phyloP scores from a whole-genome alignment of 1,140 invertebrate species.

The Glossosoma conforme region DNA sequence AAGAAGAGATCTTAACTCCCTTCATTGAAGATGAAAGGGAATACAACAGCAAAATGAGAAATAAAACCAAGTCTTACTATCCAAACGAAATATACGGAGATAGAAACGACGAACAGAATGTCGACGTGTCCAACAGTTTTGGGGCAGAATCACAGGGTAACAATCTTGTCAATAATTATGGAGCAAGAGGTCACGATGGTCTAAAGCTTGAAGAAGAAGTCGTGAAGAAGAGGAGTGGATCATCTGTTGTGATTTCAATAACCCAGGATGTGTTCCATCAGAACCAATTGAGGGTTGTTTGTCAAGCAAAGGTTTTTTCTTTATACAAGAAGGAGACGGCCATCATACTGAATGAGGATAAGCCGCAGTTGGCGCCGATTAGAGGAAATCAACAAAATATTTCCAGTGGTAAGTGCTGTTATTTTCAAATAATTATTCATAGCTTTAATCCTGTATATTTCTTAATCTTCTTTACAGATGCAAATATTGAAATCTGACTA shows the following conservation, averaged over 20 bases:
- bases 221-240: slow-evolving; percentile 11
- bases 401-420: slow-evolving; percentile 1
- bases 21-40: no score
- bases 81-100: no score
- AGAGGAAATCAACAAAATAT: slow-evolving; percentile 13
- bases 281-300: slow-evolving; percentile 8
- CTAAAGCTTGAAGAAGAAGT: background rate
- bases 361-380: slow-evolving; percentile 17
- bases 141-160: no score
- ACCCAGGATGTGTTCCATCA: slow-evolving; percentile 12
- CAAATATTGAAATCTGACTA: no score
- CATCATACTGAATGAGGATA: slow-evolving; percentile 17
- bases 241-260: slow-evolving; percentile 5
- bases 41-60: no score
- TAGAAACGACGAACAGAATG: no score
- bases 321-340: slow-evolving; percentile 16
- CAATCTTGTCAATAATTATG: background rate
- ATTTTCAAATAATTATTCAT: background rate
- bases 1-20: no score
- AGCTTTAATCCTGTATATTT: background rate
- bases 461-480: no score
- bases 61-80: no score
- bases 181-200: no score
- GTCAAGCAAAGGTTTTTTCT: slow-evolving; percentile 12
- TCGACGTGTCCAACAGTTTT: no score